phyloP scores from a whole-genome alignment of 2,888 invertebrate species.

The Parnassius mnemosyne region DNA sequence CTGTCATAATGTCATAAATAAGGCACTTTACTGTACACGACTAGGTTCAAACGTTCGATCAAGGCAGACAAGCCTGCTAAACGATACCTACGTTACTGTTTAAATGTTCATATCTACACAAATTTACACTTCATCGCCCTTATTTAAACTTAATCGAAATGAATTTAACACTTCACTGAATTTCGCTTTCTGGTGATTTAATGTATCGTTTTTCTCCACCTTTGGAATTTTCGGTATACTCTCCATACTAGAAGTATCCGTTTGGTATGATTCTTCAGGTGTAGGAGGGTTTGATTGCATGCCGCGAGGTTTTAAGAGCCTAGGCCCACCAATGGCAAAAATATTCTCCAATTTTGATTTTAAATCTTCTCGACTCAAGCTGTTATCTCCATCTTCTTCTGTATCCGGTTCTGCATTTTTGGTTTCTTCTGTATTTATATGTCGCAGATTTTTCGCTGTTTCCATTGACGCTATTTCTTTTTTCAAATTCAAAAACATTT shows the following conservation, averaged over 20 bases:
- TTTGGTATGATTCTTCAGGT: constrained; percentile 61
- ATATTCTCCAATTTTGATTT: constrained; percentile 68
- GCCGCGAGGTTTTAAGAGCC: constrained; percentile 53
- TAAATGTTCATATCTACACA: background rate
- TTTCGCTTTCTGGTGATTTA: constrained; percentile 67
- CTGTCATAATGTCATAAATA: constrained; percentile 41
- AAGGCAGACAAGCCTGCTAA: background rate
- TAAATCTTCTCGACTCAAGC: constrained; percentile 61
- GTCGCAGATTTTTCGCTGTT: constrained; percentile 47
- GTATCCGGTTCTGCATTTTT: constrained; percentile 31
- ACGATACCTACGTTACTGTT: constrained; percentile 24
- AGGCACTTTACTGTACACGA: constrained; percentile 60
- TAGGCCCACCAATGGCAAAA: constrained; percentile 61
- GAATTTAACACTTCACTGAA: constrained; percentile 70
- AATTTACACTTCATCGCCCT: constrained; percentile 55
- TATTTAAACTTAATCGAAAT: constrained; percentile 62
- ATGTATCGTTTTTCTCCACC: constrained; percentile 69
- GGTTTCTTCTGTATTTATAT: constrained; percentile 43
- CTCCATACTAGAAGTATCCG: constrained; percentile 57
- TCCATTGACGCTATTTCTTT: constrained; percentile 58
- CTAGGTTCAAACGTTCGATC: constrained; percentile 42
- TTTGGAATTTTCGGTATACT: constrained; percentile 61
- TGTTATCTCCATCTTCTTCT: constrained; percentile 28
- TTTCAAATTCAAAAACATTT: constrained; percentile 58
- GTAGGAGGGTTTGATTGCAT: constrained; percentile 66